Conservation (phyloP, 2,113 vertebrate species). For the Ramphastos sulfuratus region DNA sequence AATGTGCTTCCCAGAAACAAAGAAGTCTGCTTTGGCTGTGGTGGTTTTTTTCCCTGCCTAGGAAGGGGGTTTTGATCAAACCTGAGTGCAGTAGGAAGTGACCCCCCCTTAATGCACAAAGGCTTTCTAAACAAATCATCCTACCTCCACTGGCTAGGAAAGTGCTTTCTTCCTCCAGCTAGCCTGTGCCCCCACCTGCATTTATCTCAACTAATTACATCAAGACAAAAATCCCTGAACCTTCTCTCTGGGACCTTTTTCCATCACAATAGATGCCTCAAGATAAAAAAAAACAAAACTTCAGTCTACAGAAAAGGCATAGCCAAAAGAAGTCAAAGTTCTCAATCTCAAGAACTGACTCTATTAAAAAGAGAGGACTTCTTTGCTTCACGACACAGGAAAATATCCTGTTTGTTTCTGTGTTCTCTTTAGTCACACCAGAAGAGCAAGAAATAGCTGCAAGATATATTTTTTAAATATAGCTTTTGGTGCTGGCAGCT, state of each 20-base stretch:
- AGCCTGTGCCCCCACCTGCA: background rate
- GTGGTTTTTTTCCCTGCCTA: background rate
- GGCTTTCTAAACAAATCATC: background rate
- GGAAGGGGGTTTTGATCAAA: background rate
- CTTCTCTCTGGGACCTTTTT: background rate
- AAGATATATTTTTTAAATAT: background rate
- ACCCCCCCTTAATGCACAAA: background rate
- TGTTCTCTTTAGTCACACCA: background rate
- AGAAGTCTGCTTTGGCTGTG: background rate
- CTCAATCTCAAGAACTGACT: background rate
- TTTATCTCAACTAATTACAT: background rate
- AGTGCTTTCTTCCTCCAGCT: background rate
- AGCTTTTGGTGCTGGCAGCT: slow-evolving; percentile 7
- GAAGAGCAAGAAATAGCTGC: background rate
- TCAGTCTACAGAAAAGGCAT: background rate
- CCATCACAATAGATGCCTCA: background rate
- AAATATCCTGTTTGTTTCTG: background rate
- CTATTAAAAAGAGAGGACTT: background rate
- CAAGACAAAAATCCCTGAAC: background rate
- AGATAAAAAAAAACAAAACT: background rate
- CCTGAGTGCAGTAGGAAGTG: background rate
- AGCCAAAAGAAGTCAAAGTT: background rate
- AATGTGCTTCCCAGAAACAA: background rate
- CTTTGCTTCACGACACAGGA: background rate
- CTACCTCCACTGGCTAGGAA: background rate